These are phyloP conservation scores for Hoplodrina blanda DNA, from an alignment of 2,888 invertebrate species.

Conservation along the genomic window DNA sequence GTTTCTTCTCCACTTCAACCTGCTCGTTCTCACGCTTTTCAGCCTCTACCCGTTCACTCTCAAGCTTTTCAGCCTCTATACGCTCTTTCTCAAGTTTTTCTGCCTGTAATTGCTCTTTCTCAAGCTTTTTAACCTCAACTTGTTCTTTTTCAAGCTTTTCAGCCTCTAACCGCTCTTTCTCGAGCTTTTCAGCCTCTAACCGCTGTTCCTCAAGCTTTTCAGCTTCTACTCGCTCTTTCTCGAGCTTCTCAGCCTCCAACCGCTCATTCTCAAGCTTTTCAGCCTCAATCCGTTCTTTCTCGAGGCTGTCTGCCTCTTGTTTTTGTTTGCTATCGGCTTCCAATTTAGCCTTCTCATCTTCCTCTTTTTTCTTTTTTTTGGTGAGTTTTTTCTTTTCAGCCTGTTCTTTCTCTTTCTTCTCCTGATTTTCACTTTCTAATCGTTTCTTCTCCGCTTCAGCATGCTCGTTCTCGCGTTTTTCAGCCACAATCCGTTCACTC, in stretches of 20 bases:
- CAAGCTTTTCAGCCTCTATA: not conserved
- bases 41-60: not conserved
- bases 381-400: slow-evolving; percentile 2
- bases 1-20: not conserved
- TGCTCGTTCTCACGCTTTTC: not conserved
- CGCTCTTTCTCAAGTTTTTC: not conserved
- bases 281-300: too few relatives aligned
- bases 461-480: slow-evolving; percentile 30
- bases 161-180: not conserved
- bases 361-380: slow-evolving; percentile 12
- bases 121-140: not conserved
- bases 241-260: not conserved
- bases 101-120: not conserved
- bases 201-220: not conserved
- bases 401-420: slow-evolving; percentile 18
- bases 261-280: not conserved
- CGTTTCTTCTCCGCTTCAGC: slow-evolving; percentile 21
- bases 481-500: slow-evolving; percentile 1
- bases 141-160: not conserved
- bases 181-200: not conserved
- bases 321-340: slow-evolving; percentile 2
- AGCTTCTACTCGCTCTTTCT: not conserved
- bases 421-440: slow-evolving; percentile 11
- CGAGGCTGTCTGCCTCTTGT: too few relatives aligned
- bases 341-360: not conserved